Evolutionary conservation across 2,113 vertebrate species (phyloP).

Genomic region (Colistium nudipinnis): DNA sequence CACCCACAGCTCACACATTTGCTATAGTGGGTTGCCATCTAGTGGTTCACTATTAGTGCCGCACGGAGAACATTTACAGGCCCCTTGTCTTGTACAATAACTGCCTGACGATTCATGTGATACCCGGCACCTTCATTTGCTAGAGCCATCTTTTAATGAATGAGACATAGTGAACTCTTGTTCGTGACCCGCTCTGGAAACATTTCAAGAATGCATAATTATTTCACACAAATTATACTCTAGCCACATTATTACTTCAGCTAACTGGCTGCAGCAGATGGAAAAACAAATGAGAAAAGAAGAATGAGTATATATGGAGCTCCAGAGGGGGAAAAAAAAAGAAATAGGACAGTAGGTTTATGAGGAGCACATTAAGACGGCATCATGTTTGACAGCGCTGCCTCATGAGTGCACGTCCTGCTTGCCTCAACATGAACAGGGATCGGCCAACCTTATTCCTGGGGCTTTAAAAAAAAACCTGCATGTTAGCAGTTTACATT

Average conservation of each 20-base stretch:
- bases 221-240: neutral
- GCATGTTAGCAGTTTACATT: neutral
- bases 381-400: neutral
- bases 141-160: neutral
- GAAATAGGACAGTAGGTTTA: neutral
- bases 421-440: constrained; percentile 49
- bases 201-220: neutral
- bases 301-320: neutral
- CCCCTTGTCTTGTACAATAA: neutral
- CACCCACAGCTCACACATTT: neutral
- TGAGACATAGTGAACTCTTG: neutral
- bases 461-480: neutral
- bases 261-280: neutral
- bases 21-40: constrained; percentile 44
- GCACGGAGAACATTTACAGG: neutral
- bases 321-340: neutral
- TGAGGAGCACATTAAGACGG: neutral
- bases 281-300: neutral
- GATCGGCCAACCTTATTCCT: constrained; percentile 20
- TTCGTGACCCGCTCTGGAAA: neutral
- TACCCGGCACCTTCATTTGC: neutral
- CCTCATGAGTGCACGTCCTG: neutral
- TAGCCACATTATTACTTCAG: neutral
- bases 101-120: neutral
- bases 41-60: constrained; percentile 4